Base-by-base conservation (phyloP, 2,113 vertebrate genomes). In the Phaethornis superciliosus region DNA sequence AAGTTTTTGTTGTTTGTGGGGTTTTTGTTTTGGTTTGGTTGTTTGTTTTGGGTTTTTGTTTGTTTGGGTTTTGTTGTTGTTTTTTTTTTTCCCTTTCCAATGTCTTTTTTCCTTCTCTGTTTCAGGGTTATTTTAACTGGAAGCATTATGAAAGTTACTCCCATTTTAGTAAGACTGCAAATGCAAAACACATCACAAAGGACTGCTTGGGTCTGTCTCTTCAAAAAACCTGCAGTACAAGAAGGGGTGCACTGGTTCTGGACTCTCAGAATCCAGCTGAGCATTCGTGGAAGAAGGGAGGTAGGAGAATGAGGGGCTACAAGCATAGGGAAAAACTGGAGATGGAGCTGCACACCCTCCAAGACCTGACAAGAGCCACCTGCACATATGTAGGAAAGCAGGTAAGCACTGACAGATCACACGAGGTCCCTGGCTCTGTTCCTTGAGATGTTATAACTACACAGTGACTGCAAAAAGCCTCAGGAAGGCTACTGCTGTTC, bases 101-200 rank as follows among this genome's bases (percentile, higher is more conserved):
- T 35, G 23, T 37, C 75, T 74, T 87, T 55, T 76, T 33, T 33
- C 49, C 40, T 82, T 81, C 27, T 27, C 23, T 18, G 7, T 37
- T 56, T 87, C 71, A 98, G 98, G 97, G 99, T 96, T 99, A 98
- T 86, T 98, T 98, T 89, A 98, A 97, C 76, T 98, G 98, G 98
- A 98, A 96, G 90, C 97, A 97, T 60, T 93, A 95, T 33, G 94
- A 96, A 88, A 94, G 92, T 47, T 88, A 96, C 40, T 97, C 81
- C 71, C 96, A 92, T 58, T 97, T 98, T 33, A 97, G 92, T 26
- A 95, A 51, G 32, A 86, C 93, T 42, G 93, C 93, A 55, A 70
- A 91, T 18, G 26, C 77, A 16, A 72, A 78, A 15, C 40, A 60
- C 4, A 35, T 65, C 21, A 65, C 1, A 1, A 85, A 97, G 24